Conservation (phyloP, 2,113 vertebrate species). For the Myrmophylax atrothorax region DNA sequence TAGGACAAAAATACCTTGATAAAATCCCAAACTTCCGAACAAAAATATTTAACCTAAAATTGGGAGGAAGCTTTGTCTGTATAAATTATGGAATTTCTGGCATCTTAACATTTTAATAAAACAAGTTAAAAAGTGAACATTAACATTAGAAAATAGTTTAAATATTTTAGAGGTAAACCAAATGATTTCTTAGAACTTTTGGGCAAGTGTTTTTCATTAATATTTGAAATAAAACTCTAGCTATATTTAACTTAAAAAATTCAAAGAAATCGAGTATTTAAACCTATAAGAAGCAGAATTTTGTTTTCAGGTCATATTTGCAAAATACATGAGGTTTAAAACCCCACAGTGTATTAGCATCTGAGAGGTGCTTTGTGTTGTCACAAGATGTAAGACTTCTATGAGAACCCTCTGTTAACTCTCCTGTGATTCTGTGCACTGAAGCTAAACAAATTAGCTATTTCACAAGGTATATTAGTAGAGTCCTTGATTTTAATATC, state of each 20-base stretch:
- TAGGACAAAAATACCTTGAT: not conserved
- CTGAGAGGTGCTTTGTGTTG: conserved; percentile 59
- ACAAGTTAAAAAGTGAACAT: not conserved
- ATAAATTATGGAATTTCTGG: not conserved
- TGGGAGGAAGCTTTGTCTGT: not conserved
- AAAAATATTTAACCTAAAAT: not conserved
- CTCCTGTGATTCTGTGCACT: conserved; percentile 57
- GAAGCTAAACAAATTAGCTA: conserved; percentile 67
- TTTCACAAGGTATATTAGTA: conserved; percentile 57
- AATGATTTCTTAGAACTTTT: not conserved
- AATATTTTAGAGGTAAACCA: not conserved
- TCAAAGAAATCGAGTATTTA: not conserved
- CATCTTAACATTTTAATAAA: not conserved
- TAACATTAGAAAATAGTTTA: not conserved
- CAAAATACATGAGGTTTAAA: conserved; percentile 69
- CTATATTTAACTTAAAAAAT: not conserved
- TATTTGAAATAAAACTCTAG: not conserved
- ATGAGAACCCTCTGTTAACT: conserved; percentile 45
- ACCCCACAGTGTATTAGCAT: conserved; percentile 49
- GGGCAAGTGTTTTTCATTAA: not conserved
- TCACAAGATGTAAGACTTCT: conserved; percentile 68
- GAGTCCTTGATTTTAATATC: conserved; percentile 50
- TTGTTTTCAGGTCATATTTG: conserved; percentile 68
- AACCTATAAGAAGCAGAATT: conserved; percentile 9
- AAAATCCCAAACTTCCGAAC: not conserved